A percentile compares a stretch with the other conserved stretches of the same genome.
Evolutionary conservation across 2,888 invertebrate species (phyloP).

Genomic region (Periphyllus acericola): DNA sequence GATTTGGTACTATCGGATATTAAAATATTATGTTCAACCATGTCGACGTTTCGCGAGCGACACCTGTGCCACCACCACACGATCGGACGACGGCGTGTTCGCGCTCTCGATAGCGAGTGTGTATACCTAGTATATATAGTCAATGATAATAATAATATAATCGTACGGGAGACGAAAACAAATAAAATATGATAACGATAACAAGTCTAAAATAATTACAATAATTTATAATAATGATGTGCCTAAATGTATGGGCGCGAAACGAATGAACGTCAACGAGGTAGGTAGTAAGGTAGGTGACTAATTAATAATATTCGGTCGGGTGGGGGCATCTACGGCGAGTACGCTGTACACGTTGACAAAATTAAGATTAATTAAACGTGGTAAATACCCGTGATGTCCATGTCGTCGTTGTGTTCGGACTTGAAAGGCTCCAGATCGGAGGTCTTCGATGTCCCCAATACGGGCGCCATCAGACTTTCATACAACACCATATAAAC

Average conservation of each 20-base stretch:
- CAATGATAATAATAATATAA: no score
- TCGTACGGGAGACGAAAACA: no score
- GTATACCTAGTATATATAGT: no score
- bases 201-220: not conserved
- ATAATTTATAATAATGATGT: no score
- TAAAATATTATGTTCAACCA: not conserved
- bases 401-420: not conserved
- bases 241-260: no score
- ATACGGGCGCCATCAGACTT: conserved; percentile 52
- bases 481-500: conserved; percentile 49
- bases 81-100: not conserved
- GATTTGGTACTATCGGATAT: not conserved
- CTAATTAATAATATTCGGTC: no score
- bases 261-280: not conserved
- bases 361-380: not conserved
- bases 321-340: no score
- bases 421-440: conserved; percentile 37
- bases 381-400: conserved; percentile 25
- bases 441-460: conserved; percentile 42
- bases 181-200: not conserved
- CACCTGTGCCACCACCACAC: not conserved
- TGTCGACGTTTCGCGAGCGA: not conserved
- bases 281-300: no score
- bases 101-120: not conserved
- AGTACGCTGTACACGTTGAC: not conserved